A percentile compares a stretch with the other conserved stretches of the same genome.
These are phyloP conservation scores for Mesaphorura yosii DNA, from an alignment of 1,140 invertebrate species.

Conservation along the genomic window DNA sequence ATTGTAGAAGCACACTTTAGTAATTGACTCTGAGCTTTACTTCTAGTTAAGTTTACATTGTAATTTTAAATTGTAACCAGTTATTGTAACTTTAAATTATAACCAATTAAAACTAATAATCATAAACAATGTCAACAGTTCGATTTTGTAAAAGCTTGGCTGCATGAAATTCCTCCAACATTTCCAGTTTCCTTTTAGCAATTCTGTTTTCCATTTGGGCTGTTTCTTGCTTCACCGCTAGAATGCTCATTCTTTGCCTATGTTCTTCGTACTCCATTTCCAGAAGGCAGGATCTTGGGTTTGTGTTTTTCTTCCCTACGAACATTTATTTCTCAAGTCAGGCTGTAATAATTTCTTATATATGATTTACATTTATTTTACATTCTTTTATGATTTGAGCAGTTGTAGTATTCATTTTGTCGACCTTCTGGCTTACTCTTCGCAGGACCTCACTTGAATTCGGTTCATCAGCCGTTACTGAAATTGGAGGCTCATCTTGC, in stretches of 20 bases:
- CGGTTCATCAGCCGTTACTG: too few species aligned
- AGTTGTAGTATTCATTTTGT: background rate
- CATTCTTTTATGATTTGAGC: background rate
- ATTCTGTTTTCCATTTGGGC: background rate
- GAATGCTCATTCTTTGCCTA: slow-evolving; percentile 1
- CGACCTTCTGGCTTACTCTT: too few species aligned
- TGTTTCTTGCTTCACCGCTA: background rate
- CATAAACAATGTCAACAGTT: too few species aligned
- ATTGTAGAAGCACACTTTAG: too few species aligned
- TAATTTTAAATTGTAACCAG: background rate
- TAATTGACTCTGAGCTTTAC: background rate
- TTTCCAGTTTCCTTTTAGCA: background rate
- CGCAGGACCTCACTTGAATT: too few species aligned
- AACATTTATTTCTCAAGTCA: background rate
- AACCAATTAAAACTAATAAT: too few species aligned
- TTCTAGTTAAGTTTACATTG: background rate
- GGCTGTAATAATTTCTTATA: background rate
- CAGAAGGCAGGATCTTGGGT: background rate
- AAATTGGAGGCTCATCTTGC: too few species aligned
- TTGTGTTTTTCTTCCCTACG: background rate
- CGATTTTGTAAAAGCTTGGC: too few species aligned
- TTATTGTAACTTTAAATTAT: background rate
- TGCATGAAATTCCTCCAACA: background rate
- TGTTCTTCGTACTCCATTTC: slow-evolving; percentile 16
- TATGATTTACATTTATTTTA: background rate